Evolutionary conservation across 2,888 invertebrate genomes (phyloP), one percentile per base, ranked within the genome.

Genomic region (Cremastinae sp.): DNA sequence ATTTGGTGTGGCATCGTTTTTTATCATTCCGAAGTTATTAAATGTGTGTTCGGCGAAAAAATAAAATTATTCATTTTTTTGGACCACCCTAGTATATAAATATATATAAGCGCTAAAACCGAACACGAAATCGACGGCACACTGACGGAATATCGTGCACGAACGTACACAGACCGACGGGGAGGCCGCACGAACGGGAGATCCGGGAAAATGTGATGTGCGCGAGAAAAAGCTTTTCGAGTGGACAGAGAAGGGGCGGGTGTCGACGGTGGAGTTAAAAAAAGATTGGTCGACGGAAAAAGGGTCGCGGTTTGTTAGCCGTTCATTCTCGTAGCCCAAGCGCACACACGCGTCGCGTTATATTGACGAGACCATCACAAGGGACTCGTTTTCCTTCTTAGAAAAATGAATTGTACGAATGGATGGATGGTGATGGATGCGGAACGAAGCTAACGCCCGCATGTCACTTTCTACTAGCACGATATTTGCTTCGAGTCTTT

Each of bases 261-360:
- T 53, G 72, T 72, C 36, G 64, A 61, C 28, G 28, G 66, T 34
- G 58, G 53, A 64, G 12, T 43, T 47, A 69, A 41, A 28, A 69
- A 62, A 69, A 71, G 58, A 59, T 53, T 59, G 58, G 22, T 28
- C 12, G 43, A 16, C 36, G 41, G 64, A 49, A 69, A 69, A 73
- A 76, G 69, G 73, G 20, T 73, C 72, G 73, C 36, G 65, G 73
- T 76, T 76, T 73, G 76, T 76, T 76, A 70, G 73, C 73, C 65
- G 69, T 54, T 43, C 64, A 47, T 59, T 76, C 69, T 65, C 45
- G 36, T 54, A 45, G 47, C 59, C 38, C 43, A n/a, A n/a, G n/a
- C n/a, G n/a, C n/a, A n/a, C n/a, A n/a, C n/a, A n/a, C n/a, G n/a
- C 65, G 47, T 36, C n/a, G 28, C 28, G 2, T 43, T 47, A 65